These are phyloP conservation scores for Zaprionus lineosus DNA, from an alignment of 2,888 invertebrate genomes.

Conservation along the genomic window DNA sequence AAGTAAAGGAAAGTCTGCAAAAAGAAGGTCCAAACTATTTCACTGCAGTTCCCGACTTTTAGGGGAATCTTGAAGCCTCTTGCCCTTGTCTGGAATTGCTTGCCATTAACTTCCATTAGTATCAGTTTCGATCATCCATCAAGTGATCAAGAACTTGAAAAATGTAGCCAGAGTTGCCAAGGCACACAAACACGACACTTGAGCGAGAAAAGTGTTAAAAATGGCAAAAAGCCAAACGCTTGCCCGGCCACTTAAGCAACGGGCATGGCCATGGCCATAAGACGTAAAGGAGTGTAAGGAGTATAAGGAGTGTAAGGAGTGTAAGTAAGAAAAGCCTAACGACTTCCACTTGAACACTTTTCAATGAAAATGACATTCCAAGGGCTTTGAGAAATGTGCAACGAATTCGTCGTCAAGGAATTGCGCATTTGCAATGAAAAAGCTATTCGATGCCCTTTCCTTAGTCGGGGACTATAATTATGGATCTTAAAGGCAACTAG, in stretches of 20 bases:
- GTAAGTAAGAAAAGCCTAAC: conserved; percentile 77
- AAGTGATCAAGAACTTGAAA: conserved; percentile 25
- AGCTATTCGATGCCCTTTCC: conserved; percentile 31
- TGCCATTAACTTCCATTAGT: neutral
- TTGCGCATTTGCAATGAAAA: conserved; percentile 69
- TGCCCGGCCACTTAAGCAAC: conserved; percentile 52
- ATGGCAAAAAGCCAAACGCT: conserved; percentile 46
- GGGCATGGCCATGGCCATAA: conserved; percentile 14
- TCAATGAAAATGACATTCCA: conserved; percentile 61
- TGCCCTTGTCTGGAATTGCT: neutral
- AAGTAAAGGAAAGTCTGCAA: too few relatives aligned
- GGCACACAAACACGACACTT: conserved; percentile 44
- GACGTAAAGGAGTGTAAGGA: conserved; percentile 42
- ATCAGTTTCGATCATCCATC: neutral
- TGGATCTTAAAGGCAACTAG: conserved; percentile 22
- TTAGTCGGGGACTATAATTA: conserved; percentile 54
- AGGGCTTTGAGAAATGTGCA: conserved; percentile 62
- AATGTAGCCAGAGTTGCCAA: conserved; percentile 24
- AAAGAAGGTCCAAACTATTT: too few relatives aligned
- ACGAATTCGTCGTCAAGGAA: conserved; percentile 44
- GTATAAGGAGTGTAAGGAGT: too few relatives aligned
- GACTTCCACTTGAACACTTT: conserved; percentile 78
- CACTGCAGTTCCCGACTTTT: too few relatives aligned
- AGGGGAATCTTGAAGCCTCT: too few relatives aligned
- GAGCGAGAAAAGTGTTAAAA: conserved; percentile 61